Evolutionary conservation across 2,888 invertebrate genomes (phyloP), one percentile per base, ranked within the genome.

Genomic region (Choreutis nemorana): DNA sequence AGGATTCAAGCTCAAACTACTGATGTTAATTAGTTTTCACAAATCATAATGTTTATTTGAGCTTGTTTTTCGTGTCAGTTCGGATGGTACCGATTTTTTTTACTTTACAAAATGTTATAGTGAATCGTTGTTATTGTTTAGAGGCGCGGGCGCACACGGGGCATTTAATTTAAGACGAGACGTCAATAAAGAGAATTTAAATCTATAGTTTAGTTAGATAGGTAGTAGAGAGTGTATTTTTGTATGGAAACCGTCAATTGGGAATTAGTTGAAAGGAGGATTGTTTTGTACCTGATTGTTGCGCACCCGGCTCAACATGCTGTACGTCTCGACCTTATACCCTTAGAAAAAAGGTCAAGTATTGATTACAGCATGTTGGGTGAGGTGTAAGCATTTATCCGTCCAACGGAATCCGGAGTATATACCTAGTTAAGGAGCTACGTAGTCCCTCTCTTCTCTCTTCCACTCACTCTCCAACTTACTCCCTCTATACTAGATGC

Each of bases 151-250:
- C 42, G 54, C 39, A 50, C 55, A 57, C 58, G 56, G 53, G 43
- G 41, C 42, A 39, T 31, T n/a, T 23, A 11, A 15, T 25, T 29
- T 31, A 23, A n/a, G 4, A 23, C 23, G 24, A 16, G 26, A 21
- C 23, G 32, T 33, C 34, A 31, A 39, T 39, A 26, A 41, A 52
- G 42, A 50, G 48, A 57, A 53, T 55, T 52, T 55, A 54, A 43
- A 47, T 35, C 40, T 48, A 50, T 65, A 67, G 62, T 67, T 70
- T 59, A 65, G 52, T 63, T 68, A 68, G 62, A 47, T 53, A 53
- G 45, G 37, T 72, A 71, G 66, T 48, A 56, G 70, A n/a, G n/a
- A 55, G 70, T 64, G 62, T 77, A 75, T 75, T 75, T 75, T 75
- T 75, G 63, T 75, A 75, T 51, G 48, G 51, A 58, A 51, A 50